Conservation (phyloP, 2,888 invertebrate genomes). For the Apotomis turbidana region DNA sequence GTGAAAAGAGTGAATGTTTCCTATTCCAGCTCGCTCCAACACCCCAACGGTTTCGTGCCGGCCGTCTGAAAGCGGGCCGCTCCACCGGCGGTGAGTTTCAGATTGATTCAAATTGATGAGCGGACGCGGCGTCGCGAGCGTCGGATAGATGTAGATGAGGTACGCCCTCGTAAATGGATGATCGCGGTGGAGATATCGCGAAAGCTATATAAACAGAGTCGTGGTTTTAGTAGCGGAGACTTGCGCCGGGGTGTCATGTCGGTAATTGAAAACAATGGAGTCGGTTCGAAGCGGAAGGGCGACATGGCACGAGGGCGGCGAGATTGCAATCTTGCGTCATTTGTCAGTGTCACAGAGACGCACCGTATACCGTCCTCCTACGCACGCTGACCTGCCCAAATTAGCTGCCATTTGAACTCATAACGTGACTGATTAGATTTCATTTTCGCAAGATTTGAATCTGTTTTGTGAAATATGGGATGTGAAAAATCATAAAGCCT, state of each 20-base stretch:
- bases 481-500: conserved; percentile 26
- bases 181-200: conserved; percentile 73
- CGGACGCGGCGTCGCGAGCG: conserved; percentile 43
- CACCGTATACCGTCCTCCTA: conserved; percentile 59
- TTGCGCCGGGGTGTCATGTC: conserved; percentile 78
- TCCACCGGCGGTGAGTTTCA: conserved; percentile 69
- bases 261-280: conserved; percentile 84
- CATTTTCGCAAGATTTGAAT: conserved; percentile 22
- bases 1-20: conserved; percentile 73
- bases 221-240: conserved; percentile 70
- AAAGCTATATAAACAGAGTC: conserved; percentile 74
- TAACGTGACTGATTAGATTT: conserved; percentile 40
- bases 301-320: conserved; percentile 77
- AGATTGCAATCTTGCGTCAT: conserved; percentile 91
- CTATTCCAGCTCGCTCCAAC: conserved; percentile 87
- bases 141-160: conserved; percentile 66
- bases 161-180: conserved; percentile 69
- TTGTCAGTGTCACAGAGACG: conserved; percentile 88
- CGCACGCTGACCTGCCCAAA: conserved; percentile 74
- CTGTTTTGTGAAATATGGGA: conserved; percentile 22
- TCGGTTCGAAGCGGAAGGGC: conserved; percentile 73
- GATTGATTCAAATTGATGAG: conserved; percentile 70
- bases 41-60: conserved; percentile 89
- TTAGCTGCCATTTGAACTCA: conserved; percentile 56
- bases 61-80: conserved; percentile 86